phyloP scores from a whole-genome alignment of 2,888 invertebrate genomes.

The Leucophora obtusa region DNA sequence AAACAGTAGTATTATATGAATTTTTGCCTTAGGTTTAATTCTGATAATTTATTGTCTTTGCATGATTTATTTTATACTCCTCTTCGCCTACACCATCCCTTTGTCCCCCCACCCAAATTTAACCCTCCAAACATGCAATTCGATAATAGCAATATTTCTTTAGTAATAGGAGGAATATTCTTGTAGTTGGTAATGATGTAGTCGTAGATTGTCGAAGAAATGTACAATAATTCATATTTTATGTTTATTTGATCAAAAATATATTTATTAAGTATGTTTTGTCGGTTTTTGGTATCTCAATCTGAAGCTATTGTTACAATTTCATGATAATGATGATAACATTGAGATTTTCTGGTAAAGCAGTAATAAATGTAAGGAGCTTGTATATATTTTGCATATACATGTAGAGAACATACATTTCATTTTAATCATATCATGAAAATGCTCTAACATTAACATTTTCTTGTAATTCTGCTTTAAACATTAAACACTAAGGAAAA shows the following conservation, averaged over 20 bases:
- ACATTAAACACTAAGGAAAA: background rate
- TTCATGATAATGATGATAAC: conserved; percentile 25
- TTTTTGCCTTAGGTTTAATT: conserved; percentile 54
- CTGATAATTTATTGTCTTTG: conserved; percentile 58
- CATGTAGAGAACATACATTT: conserved; percentile 5
- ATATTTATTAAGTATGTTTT: background rate
- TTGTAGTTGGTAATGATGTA: background rate
- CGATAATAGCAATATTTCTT: conserved; percentile 36
- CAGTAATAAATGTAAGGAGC: conserved; percentile 37
- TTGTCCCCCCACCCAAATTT: background rate
- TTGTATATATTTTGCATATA: background rate
- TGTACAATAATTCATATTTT: conserved; percentile 52
- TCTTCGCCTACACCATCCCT: background rate
- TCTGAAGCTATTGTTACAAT: conserved; percentile 35
- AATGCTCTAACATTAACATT: conserved; percentile 21
- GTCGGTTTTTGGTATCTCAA: background rate
- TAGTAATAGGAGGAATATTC: conserved; percentile 3
- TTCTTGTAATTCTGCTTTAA: conserved; percentile 5
- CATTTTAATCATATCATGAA: conserved; percentile 33
- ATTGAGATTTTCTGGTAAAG: conserved; percentile 49
- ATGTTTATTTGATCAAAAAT: conserved; percentile 53
- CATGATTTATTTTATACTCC: conserved; percentile 42
- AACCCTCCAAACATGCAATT: background rate
- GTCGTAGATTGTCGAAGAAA: background rate
- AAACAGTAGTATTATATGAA: background rate